A percentile compares a stretch with the other conserved stretches of the same genome.
Conservation (phyloP, 2,113 vertebrate genomes). For the Arizona elegans region DNA sequence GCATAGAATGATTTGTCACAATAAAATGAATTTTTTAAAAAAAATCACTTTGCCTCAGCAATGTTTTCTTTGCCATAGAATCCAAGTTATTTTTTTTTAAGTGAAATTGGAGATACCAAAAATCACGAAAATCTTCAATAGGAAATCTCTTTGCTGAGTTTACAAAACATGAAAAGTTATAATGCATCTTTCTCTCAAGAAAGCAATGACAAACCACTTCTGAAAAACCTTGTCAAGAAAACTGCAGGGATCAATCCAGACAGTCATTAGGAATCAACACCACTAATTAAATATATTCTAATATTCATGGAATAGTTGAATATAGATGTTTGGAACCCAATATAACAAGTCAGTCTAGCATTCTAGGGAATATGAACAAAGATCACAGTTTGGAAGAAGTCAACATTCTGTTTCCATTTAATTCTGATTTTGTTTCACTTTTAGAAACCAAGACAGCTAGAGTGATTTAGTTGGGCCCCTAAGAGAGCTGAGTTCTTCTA, state of each 20-base stretch:
- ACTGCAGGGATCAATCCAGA: background rate
- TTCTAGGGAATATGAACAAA: background rate
- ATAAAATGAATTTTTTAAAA: background rate
- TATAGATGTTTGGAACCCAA: background rate
- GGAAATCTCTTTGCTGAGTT: background rate
- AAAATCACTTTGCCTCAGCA: background rate
- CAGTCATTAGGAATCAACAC: background rate
- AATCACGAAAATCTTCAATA: background rate
- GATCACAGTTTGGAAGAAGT: background rate
- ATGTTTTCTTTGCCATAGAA: background rate
- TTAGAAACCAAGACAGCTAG: constrained; percentile 26
- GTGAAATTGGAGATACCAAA: background rate
- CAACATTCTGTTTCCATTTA: background rate
- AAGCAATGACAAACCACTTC: background rate
- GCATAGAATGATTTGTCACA: background rate
- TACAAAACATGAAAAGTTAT: background rate
- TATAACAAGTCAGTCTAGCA: constrained; percentile 22
- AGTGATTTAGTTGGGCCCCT: background rate
- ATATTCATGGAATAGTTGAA: background rate
- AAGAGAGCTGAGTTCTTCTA: background rate
- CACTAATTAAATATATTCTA: background rate
- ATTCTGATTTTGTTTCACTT: background rate
- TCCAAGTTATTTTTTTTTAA: background rate
- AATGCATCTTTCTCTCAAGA: background rate
- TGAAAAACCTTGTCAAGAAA: background rate